Evolutionary conservation across 2,888 invertebrate species (phyloP).

Genomic region (Hypomecis punctinalis): DNA sequence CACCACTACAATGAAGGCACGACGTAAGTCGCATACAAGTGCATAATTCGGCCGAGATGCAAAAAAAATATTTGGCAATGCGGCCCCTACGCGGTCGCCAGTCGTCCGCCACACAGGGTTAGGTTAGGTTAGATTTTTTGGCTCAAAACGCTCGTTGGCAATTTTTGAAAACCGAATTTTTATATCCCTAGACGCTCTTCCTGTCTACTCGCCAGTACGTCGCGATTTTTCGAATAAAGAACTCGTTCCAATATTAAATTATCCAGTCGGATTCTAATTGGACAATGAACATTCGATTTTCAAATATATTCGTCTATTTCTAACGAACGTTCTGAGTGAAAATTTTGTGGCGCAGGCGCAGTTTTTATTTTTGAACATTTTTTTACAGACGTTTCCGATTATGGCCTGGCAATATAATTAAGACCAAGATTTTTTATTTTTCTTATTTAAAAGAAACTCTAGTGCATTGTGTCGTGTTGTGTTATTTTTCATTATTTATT

Average conservation of each 20-base stretch:
- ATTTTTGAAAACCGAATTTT: slow-evolving; percentile 75
- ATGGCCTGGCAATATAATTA: slow-evolving; percentile 66
- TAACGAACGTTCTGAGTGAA: slow-evolving; percentile 69
- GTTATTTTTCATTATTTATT: slow-evolving; percentile 64
- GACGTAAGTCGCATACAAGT: slow-evolving; percentile 85
- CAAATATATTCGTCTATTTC: slow-evolving; percentile 51
- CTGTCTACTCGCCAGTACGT: slow-evolving; percentile 71
- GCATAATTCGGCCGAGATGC: slow-evolving; percentile 86
- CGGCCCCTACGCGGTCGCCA: slow-evolving; percentile 84
- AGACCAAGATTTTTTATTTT: slow-evolving; percentile 67
- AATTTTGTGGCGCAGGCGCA: slow-evolving; percentile 59
- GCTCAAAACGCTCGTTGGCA: slow-evolving; percentile 82
- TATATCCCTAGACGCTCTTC: slow-evolving; percentile 71
- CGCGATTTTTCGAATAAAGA: slow-evolving; percentile 78
- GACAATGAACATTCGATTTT: slow-evolving; percentile 57
- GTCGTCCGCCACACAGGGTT: slow-evolving; percentile 84
- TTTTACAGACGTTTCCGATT: slow-evolving; percentile 68
- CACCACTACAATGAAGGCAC: slow-evolving; percentile 84
- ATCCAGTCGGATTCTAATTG: slow-evolving; percentile 67
- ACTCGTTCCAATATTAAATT: slow-evolving; percentile 47
- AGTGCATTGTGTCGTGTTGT: slow-evolving; percentile 82
- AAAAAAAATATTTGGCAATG: slow-evolving; percentile 86
- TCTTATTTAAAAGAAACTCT: slow-evolving; percentile 64
- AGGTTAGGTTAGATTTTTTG: slow-evolving; percentile 86
- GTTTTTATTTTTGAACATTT: slow-evolving; percentile 54